phyloP scores from a whole-genome alignment of 2,113 vertebrate species.

The Physeter macrocephalus region DNA sequence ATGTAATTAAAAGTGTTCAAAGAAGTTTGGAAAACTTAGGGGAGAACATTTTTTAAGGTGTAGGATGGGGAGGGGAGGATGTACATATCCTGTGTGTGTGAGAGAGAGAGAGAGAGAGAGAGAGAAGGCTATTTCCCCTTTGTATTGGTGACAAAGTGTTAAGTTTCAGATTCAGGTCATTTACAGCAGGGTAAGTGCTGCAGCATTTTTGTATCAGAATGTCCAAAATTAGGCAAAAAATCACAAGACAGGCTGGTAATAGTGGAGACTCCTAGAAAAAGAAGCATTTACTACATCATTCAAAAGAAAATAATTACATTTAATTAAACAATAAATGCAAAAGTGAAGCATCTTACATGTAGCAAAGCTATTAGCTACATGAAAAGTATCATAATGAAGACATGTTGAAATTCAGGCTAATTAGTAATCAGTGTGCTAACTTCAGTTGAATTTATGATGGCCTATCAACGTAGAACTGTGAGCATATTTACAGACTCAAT shows the following conservation, averaged over 20 bases:
- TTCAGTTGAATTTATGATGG: conserved; percentile 34
- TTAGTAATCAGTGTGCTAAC: conserved; percentile 46
- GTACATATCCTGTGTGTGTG: background rate
- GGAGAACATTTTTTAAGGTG: background rate
- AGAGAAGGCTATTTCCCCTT: background rate
- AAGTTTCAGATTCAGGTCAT: background rate
- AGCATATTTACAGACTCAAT: conserved; percentile 41
- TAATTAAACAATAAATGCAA: conserved; percentile 39
- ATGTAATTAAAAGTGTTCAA: background rate
- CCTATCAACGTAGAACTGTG: background rate
- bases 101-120: no score
- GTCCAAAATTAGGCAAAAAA: background rate
- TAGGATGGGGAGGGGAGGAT: background rate
- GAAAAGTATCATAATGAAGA: conserved; percentile 31
- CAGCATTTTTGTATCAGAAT: background rate
- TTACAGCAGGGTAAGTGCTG: background rate
- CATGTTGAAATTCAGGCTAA: conserved; percentile 47
- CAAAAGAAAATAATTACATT: conserved; percentile 31
- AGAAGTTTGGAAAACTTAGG: conserved; percentile 7
- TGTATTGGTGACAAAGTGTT: background rate
- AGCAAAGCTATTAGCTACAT: conserved; percentile 17
- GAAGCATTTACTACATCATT: background rate
- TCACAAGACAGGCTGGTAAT: background rate
- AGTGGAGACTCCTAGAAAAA: background rate
- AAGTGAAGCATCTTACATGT: conserved; percentile 23